Percentiles rank a stretch among this genome's conserved stretches.
Conservation (phyloP, 2,888 invertebrate genomes). For the Unio delphinus region DNA sequence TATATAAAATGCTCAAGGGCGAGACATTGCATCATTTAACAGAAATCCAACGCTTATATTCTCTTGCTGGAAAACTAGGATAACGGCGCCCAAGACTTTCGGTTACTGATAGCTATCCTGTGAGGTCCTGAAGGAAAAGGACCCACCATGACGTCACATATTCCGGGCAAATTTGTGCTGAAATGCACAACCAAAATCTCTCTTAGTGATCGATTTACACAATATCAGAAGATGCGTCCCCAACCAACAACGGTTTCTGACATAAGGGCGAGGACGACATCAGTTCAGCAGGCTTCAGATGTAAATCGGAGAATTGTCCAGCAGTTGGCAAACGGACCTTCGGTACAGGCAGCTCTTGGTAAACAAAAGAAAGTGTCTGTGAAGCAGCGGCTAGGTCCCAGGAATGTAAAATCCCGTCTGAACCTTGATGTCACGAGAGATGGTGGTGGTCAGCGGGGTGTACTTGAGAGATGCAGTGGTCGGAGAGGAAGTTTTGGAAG, state of each 20-base stretch:
- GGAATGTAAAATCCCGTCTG: constrained; percentile 58
- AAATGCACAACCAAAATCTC: too few relatives aligned
- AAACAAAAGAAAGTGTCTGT: constrained; percentile 11
- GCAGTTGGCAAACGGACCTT: constrained; percentile 74
- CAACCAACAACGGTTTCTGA: constrained; percentile 48
- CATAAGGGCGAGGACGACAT: constrained; percentile 59
- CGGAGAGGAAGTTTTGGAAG: constrained; percentile 31
- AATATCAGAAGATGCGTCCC: constrained; percentile 54
- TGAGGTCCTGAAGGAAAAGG: too few relatives aligned
- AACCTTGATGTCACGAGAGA: constrained; percentile 42
- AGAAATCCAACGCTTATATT: too few relatives aligned
- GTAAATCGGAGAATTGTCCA: constrained; percentile 73
- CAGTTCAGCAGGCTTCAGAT: constrained; percentile 57
- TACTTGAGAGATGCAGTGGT: constrained; percentile 4
- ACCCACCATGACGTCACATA: too few relatives aligned
- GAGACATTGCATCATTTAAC: too few relatives aligned
- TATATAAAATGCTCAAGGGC: too few relatives aligned
- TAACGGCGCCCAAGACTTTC: too few relatives aligned
- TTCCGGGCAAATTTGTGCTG: too few relatives aligned
- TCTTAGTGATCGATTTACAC: constrained; percentile 47
- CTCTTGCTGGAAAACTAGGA: too few relatives aligned
- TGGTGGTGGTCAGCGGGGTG: constrained; percentile 9
- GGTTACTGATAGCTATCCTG: too few relatives aligned
- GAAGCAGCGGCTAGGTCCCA: constrained; percentile 42
- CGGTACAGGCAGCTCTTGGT: constrained; percentile 69